Percentiles rank a stretch among this genome's conserved stretches.
Evolutionary conservation across 2,113 vertebrate species (phyloP).

Genomic region (Phalacrocorax aristotelis): DNA sequence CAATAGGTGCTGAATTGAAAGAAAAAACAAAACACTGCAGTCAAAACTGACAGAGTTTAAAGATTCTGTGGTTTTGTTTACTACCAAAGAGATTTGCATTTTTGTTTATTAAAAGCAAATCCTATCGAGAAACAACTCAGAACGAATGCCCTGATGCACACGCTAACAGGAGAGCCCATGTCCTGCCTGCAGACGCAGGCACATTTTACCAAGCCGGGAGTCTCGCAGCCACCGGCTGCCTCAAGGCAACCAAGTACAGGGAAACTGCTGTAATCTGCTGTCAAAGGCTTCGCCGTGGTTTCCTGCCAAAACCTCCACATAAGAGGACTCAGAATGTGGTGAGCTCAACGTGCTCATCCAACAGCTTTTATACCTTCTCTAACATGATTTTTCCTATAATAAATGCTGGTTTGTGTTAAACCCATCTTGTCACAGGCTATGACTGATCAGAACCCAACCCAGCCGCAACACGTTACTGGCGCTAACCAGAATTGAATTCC

Average conservation of each 20-base stretch:
- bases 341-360: background rate
- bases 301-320: background rate
- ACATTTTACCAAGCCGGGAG: fast-evolving
- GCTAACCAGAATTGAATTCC: background rate
- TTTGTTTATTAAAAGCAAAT: background rate
- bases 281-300: background rate
- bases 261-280: fast-evolving
- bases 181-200: background rate
- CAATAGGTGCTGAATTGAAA: background rate
- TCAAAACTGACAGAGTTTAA: background rate
- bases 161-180: fast-evolving
- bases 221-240: background rate
- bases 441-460: background rate
- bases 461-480: background rate
- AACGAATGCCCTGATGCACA: background rate
- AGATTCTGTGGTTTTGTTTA: too few species aligned
- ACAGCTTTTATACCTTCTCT: background rate
- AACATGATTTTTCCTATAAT: too few species aligned
- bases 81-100: too few species aligned
- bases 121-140: background rate
- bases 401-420: background rate
- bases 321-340: background rate
- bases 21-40: background rate
- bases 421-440: background rate
- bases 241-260: background rate